Percentiles rank a stretch among this genome's conserved stretches.
phyloP scores from a whole-genome alignment of 2,113 vertebrate genomes.

The Phalacrocorax brasilianus region DNA sequence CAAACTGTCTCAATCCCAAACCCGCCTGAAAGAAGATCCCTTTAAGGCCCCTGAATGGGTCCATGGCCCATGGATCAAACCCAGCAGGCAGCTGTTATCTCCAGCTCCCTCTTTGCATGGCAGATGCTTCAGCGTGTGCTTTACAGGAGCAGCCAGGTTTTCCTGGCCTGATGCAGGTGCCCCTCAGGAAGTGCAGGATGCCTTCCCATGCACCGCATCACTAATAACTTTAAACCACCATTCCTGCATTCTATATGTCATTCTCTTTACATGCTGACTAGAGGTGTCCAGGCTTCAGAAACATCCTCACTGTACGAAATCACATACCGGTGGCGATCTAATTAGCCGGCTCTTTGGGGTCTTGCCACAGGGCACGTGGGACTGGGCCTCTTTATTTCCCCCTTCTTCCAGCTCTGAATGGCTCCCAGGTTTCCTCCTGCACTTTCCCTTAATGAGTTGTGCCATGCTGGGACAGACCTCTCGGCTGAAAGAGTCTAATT shows the following conservation, averaged over 20 bases:
- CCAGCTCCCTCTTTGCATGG: not conserved
- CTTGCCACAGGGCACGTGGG: not conserved
- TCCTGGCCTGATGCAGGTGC: not conserved
- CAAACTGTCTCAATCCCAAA: not conserved
- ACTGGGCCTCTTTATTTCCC: not conserved
- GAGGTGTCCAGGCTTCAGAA: not conserved
- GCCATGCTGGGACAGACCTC: not conserved
- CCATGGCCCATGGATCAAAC: not conserved
- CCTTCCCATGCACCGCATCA: fast-evolving
- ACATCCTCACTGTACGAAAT: fast-evolving
- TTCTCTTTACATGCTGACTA: not conserved
- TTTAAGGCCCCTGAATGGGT: not conserved
- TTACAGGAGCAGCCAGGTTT: not conserved
- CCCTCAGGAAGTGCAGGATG: not conserved
- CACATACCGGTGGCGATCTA: not conserved
- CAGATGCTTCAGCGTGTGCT: not conserved
- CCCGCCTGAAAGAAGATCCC: not conserved
- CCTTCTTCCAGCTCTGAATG: not conserved
- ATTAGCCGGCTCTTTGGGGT: not conserved
- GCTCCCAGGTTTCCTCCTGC: not conserved
- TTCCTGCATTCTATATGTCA: fast-evolving
- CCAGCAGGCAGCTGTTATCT: not conserved
- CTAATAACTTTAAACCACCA: not conserved
- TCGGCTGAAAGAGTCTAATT: slow-evolving; percentile 1
- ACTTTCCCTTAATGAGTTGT: slow-evolving; percentile 32